Conservation (phyloP, 2,888 invertebrate species). For the Eupelmus urozonus region DNA sequence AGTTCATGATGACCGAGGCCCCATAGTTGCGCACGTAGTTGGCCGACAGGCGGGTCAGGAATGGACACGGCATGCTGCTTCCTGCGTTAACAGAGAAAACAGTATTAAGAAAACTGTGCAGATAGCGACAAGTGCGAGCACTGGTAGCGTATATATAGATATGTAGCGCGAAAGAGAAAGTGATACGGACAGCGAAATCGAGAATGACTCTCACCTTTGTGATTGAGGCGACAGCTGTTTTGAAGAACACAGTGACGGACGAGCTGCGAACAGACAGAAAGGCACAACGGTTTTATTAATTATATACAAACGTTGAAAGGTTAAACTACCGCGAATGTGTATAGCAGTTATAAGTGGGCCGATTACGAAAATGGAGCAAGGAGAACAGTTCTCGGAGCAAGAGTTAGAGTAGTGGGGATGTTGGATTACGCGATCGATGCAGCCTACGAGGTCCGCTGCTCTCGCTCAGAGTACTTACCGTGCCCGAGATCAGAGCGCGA, state of each 20-base stretch:
- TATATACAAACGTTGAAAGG: conserved; percentile 36
- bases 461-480: conserved; percentile 13
- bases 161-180: conserved; percentile 51
- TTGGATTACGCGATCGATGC: conserved; percentile 37
- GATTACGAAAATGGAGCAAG: conserved; percentile 52
- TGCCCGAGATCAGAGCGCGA: conserved; percentile 18
- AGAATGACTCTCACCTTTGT: conserved; percentile 63
- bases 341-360: background rate
- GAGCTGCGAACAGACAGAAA: conserved; percentile 66
- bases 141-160: too few relatives aligned
- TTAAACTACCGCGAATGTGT: background rate
- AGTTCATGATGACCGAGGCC: conserved; percentile 86
- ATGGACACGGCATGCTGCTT: conserved; percentile 92
- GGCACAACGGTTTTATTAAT: background rate
- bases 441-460: background rate
- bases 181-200: background rate
- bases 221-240: conserved; percentile 63
- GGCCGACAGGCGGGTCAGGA: conserved; percentile 88
- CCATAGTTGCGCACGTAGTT: conserved; percentile 91
- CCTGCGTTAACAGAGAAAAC: conserved; percentile 31
- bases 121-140: too few relatives aligned
- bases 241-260: conserved; percentile 65
- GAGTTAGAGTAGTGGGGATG: background rate
- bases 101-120: too few relatives aligned
- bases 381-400: conserved; percentile 12